phyloP scores from a whole-genome alignment of 2,888 invertebrate genomes.

The Ormyrus labotus region DNA sequence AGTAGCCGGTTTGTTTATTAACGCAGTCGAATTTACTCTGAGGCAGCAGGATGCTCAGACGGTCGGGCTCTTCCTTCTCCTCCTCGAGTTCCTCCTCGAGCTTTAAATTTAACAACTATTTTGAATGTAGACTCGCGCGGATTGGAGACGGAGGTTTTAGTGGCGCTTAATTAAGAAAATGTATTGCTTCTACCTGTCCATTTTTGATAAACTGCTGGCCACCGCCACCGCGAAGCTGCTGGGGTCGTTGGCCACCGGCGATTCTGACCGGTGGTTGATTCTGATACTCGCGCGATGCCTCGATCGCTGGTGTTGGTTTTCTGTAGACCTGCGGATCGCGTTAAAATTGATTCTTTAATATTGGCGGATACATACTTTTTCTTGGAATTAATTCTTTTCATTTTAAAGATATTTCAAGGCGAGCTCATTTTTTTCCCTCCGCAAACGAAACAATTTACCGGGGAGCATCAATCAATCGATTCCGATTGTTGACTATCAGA shows the following conservation, averaged over 20 bases:
- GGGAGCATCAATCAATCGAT: too few species aligned
- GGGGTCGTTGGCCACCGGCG: conserved; percentile 52
- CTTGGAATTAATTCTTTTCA: too few species aligned
- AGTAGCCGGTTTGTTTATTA: conserved; percentile 90
- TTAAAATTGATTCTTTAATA: too few species aligned
- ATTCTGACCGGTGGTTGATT: conserved; percentile 58
- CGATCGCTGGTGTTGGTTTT: conserved; percentile 59
- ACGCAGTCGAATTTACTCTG: conserved; percentile 91
- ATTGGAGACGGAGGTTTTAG: too few species aligned
- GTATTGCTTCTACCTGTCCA: conserved; percentile 57
- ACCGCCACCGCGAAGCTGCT: conserved; percentile 60
- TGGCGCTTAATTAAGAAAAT: not conserved
- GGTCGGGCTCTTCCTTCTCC: conserved; percentile 91
- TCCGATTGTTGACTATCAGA: too few species aligned
- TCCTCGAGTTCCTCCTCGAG: conserved; percentile 80
- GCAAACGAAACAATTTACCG: not conserved
- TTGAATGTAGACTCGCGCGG: not conserved
- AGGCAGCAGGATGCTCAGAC: conserved; percentile 85
- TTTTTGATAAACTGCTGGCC: conserved; percentile 62
- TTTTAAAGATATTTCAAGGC: too few species aligned
- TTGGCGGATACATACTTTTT: too few species aligned
- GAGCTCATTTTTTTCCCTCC: not conserved
- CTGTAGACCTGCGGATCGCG: conserved; percentile 64
- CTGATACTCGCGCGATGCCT: conserved; percentile 62
- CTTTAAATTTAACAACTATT: conserved; percentile 15